These are phyloP conservation scores for Phalanger gymnotis DNA, from an alignment of 2,797 vertebrate genomes.

Conservation along the genomic window DNA sequence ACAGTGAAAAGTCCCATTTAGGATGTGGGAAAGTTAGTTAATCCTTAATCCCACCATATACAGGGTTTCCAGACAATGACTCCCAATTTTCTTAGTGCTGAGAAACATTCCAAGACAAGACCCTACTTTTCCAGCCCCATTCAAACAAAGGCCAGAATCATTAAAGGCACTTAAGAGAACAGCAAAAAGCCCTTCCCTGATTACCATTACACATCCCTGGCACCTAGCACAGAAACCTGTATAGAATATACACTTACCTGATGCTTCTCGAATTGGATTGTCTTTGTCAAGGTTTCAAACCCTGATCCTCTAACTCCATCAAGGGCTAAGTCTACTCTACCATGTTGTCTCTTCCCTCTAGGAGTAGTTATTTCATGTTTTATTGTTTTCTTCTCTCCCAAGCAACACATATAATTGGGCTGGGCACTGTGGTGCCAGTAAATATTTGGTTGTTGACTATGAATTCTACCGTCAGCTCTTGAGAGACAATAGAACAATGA, in stretches of 20 bases:
- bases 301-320: neutral
- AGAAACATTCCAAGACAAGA: no score
- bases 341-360: neutral
- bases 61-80: no score
- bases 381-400: neutral
- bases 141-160: no score
- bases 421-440: neutral
- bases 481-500: neutral
- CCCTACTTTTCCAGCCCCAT: no score
- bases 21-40: no score
- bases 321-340: neutral
- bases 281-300: neutral
- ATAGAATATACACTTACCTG: neutral
- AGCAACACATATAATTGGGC: neutral
- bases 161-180: no score
- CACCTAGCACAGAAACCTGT: neutral
- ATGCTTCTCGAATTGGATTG: neutral
- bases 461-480: neutral
- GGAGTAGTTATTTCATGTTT: neutral
- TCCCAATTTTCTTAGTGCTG: no score
- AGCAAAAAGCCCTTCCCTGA: no score
- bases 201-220: no score
- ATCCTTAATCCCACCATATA: no score
- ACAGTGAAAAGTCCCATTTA: no score
- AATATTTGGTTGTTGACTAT: neutral